Conservation (phyloP, 2,797 vertebrate species). For the Carcharodon carcharias region DNA sequence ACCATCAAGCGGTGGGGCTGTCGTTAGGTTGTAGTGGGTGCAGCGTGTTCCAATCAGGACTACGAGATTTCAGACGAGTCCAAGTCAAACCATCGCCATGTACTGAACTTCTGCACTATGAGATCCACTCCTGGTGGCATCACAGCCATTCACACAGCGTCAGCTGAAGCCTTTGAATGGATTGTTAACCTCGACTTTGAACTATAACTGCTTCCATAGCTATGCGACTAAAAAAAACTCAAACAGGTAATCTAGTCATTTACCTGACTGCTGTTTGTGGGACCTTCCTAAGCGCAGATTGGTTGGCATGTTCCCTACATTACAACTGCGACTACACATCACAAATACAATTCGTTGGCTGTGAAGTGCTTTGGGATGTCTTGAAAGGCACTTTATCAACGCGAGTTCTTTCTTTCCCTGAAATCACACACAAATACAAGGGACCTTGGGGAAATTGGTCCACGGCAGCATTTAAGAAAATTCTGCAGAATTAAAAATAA, state of each 20-base stretch:
- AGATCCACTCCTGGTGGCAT: neutral
- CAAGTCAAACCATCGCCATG: neutral
- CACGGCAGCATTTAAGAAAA: neutral
- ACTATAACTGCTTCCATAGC: no score
- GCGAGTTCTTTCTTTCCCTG: neutral
- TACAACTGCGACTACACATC: neutral
- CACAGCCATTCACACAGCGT: neutral
- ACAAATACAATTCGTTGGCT: neutral
- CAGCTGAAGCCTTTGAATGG: neutral
- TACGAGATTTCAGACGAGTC: no score
- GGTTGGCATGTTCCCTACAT: neutral
- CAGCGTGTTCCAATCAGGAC: neutral
- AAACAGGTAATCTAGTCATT: neutral
- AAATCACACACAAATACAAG: neutral
- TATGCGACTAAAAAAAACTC: no score
- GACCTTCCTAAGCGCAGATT: neutral
- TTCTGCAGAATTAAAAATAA: neutral
- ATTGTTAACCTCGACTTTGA: neutral
- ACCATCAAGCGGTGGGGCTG: no score
- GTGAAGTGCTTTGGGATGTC: neutral
- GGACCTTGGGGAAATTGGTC: constrained; percentile 2
- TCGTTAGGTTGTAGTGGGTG: no score
- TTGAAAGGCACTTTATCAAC: neutral
- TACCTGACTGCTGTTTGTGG: neutral
- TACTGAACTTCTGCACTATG: neutral